Base-by-base conservation (phyloP, 2,888 invertebrate genomes). In the Cephus sareptanus region DNA sequence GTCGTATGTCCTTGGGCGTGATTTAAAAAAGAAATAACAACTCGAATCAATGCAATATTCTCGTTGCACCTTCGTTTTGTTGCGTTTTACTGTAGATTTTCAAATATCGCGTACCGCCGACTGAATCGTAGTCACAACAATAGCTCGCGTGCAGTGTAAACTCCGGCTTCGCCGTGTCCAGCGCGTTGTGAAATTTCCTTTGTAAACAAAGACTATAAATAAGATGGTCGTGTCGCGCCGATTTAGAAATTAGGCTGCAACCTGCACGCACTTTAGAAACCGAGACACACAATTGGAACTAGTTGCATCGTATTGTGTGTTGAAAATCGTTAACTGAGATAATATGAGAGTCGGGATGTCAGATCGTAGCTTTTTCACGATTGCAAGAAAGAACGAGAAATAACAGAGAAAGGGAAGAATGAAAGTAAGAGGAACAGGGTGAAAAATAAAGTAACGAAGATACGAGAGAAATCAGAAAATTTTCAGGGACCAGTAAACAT, bases 301-400 rank as follows among this genome's bases (percentile, higher is more conserved):
- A 56, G 71, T 71, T 31, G 34, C 12, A 15, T 30, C 31, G 30
- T 70, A 70, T 30, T 15, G 31, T 33, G 71, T 12, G 12, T 33
- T 34, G 31, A 71, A 33, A 71, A 15, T 31, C 71, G 71, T 33
- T 70, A 23, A 71, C 31, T 12, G 33, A 71, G 9, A 31, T 71
- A 71, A 71, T 77, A 81, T 82, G 79, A 82, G 78, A 85, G 86
- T 86, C 86, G 83, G 85, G 86, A 87, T 87, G 87, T 87, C 87
- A 87, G 85, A 85, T 78, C 68, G 78, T 56, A 23, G 23, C 56
- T 56, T 56, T 9, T 23, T 56, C 2, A 56, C 56, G 56, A 56
- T 56, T 56, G 23, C 23, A 15, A 56, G 77, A 83, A 82, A 83
- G 75, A 80, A 83, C 82, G 75, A 82, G 75, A 85, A 78, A 37